A percentile compares a stretch with the other conserved stretches of the same genome.
phyloP scores from a whole-genome alignment of 2,113 vertebrate genomes.

The Neotoma lepida region DNA sequence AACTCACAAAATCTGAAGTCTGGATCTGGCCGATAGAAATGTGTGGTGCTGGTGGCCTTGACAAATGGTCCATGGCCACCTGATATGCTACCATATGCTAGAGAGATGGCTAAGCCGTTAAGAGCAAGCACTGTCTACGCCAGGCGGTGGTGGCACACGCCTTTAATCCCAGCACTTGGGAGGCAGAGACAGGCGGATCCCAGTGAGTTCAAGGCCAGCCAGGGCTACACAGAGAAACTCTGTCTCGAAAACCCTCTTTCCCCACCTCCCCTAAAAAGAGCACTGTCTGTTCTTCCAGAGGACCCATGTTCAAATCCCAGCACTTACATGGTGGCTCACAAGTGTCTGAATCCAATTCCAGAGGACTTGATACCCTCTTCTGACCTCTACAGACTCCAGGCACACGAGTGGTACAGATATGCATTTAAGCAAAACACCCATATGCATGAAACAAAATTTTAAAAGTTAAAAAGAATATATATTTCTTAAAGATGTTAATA shows the following conservation, averaged over 20 bases:
- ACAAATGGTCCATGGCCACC: rapidly evolving
- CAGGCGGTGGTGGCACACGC: too few relatives aligned
- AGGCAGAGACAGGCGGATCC: too few relatives aligned
- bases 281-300: background rate
- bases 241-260: too few relatives aligned
- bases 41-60: background rate
- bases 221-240: too few relatives aligned
- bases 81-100: background rate
- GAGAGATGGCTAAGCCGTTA: background rate
- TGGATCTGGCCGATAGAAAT: background rate
- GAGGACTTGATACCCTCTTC: background rate
- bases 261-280: too few relatives aligned
- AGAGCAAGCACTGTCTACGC: too few relatives aligned
- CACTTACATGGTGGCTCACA: background rate
- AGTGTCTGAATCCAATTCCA: background rate
- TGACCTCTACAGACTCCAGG: background rate
- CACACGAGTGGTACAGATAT: background rate
- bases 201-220: too few relatives aligned
- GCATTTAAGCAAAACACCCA: background rate
- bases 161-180: too few relatives aligned
- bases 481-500: background rate
- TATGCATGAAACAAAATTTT: background rate
- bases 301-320: background rate
- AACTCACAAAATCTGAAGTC: background rate
- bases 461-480: background rate